Evolutionary conservation across 2,797 vertebrate species (phyloP), one percentile per base, ranked within the genome.

Genomic region (Rhodeus uyekii): DNA sequence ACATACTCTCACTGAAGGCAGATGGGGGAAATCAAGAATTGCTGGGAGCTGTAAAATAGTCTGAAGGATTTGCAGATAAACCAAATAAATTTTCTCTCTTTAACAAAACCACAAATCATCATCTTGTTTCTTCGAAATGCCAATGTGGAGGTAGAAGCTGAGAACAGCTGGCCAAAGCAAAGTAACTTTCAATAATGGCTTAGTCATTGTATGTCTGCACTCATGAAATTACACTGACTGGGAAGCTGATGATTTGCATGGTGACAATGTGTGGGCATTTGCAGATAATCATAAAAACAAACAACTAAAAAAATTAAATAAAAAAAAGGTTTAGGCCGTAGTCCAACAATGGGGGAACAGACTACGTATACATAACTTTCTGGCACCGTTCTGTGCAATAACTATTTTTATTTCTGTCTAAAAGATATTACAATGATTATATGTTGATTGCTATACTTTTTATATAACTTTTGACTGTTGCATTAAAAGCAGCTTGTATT

Each of bases 31-130:
- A 76, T 46, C 60, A 77, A 71, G 60, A 55, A 12, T 39, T 67
- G 36, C 63, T 55, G 65, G 44, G 76, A 68, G 36, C 68, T 60
- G 78, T 55, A 73, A 72, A 82, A 78, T 69, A 81, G 73, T 44
- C n/a, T 64, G 48, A 39, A 42, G 72, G 87, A 88, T 82, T 53
- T 80, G 32, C 63, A 50, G 46, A 81, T 84, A 78, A 85, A 84
- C 81, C 82, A 71, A 50, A 81, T 61, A 84, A 64, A 87, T 88
- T 79, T 78, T 72, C 81, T 63, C 53, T 72, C 72, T 65, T 73
- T 65, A 29, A 82, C 50, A 82, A 68, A 74, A 53, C 67, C 80
- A 82, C 64, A 81, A 81, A 74, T 63, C 65, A 86, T 83, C 63
- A 55, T 76, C 53, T 22, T 13, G 55, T 81, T 81, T 84, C 58